Conservation (phyloP, 2,113 vertebrate species). For the Laticauda colubrina region DNA sequence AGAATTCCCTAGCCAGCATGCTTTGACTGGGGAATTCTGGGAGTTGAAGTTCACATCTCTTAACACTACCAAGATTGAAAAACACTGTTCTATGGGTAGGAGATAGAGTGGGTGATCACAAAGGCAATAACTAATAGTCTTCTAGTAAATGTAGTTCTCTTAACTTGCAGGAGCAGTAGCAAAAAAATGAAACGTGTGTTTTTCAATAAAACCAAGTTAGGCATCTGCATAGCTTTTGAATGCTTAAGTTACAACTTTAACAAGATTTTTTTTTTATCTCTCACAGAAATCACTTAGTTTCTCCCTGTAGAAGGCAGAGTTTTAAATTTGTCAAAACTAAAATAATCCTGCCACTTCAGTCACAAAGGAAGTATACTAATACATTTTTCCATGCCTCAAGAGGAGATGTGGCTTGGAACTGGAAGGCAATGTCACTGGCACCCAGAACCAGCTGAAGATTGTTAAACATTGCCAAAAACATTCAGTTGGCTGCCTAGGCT, state of each 20-base stretch:
- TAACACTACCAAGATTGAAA: background rate
- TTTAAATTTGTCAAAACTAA: background rate
- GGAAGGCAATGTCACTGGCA: background rate
- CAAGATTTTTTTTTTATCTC: background rate
- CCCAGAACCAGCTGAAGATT: background rate
- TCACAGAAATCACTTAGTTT: background rate
- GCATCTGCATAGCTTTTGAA: background rate
- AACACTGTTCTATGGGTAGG: background rate
- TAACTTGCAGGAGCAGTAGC: background rate
- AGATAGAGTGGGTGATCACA: background rate
- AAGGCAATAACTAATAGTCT: background rate
- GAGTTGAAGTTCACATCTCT: background rate
- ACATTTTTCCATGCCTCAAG: background rate
- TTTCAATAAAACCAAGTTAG: background rate
- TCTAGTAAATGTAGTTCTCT: background rate
- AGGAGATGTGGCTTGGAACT: background rate
- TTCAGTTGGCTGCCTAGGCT: constrained; percentile 12
- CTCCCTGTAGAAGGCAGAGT: background rate
- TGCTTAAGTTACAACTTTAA: background rate
- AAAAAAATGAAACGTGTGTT: background rate
- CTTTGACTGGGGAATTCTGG: background rate
- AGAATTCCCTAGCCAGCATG: background rate
- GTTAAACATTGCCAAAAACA: constrained; percentile 8
- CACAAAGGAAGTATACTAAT: background rate
- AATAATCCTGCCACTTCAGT: background rate